These are phyloP conservation scores for Murina feae DNA, from an alignment of 2,113 vertebrate species.

Conservation along the genomic window DNA sequence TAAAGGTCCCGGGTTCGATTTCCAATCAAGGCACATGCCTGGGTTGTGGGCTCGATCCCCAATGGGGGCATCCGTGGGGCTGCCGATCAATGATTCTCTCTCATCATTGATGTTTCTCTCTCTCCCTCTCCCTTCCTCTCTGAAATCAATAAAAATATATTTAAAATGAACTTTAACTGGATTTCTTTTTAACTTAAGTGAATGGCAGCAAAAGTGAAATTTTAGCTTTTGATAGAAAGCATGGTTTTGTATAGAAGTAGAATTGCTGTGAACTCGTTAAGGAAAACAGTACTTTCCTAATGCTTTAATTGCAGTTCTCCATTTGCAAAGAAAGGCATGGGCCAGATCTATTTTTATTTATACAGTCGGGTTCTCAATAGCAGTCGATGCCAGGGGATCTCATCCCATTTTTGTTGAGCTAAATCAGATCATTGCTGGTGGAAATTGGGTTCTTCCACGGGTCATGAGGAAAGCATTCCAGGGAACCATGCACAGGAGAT, in stretches of 20 bases:
- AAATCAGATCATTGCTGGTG: background rate
- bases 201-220: constrained; percentile 15
- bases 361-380: constrained; percentile 46
- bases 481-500: background rate
- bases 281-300: constrained; percentile 56
- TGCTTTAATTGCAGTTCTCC: constrained; percentile 50
- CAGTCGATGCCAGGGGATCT: constrained; percentile 52
- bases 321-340: constrained; percentile 50
- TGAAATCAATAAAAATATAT: too few relatives aligned
- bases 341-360: constrained; percentile 64
- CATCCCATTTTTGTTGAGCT: constrained; percentile 56
- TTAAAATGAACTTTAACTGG: constrained; percentile 1
- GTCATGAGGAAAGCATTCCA: background rate
- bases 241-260: constrained; percentile 36
- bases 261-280: constrained; percentile 44
- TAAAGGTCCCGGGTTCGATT: too few relatives aligned
- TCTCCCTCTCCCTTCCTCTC: too few relatives aligned
- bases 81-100: too few relatives aligned
- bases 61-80: too few relatives aligned
- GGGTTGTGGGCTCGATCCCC: too few relatives aligned
- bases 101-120: too few relatives aligned
- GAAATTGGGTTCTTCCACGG: background rate
- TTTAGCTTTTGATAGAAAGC: constrained; percentile 31
- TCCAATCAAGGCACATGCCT: too few relatives aligned
- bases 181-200: background rate